These are phyloP conservation scores for Microctenopoma lineatum DNA, from an alignment of 2,797 vertebrate genomes.

Conservation along the genomic window DNA sequence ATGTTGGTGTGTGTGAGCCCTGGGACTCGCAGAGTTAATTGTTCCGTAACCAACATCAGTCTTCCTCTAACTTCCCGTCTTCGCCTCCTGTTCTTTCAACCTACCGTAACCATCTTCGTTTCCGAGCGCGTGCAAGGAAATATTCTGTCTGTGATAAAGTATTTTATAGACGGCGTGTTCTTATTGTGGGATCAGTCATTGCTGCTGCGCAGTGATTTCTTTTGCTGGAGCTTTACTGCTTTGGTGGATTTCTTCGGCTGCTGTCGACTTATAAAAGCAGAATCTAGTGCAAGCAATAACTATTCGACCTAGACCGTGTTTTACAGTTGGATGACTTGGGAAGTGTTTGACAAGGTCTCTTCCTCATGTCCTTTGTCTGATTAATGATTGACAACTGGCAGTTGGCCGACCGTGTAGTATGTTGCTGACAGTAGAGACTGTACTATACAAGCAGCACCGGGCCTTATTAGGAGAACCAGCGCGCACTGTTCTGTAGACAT, in stretches of 20 bases:
- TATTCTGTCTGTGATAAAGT: background rate
- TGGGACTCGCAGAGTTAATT: slow-evolving; percentile 40
- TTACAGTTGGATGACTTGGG: background rate
- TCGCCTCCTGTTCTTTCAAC: slow-evolving; percentile 17
- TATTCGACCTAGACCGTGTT: background rate
- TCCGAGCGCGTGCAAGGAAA: background rate
- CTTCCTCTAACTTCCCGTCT: background rate
- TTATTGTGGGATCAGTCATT: background rate
- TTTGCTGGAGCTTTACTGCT: too few relatives aligned
- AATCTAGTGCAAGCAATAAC: background rate
- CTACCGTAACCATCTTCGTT: background rate
- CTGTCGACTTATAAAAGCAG: background rate
- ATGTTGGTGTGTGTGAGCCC: slow-evolving; percentile 43
- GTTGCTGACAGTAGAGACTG: slow-evolving; percentile 34
- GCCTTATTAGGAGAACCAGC: slow-evolving; percentile 31
- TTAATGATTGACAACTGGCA: slow-evolving; percentile 57
- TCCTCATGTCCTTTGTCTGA: slow-evolving; percentile 14
- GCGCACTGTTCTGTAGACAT: slow-evolving; percentile 38
- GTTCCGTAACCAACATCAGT: slow-evolving; percentile 5
- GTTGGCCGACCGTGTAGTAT: background rate
- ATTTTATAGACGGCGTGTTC: background rate
- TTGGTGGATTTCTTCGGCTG: background rate
- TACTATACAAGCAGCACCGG: slow-evolving; percentile 3
- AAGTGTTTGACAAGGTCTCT: background rate
- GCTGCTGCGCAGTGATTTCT: too few relatives aligned